Percentiles rank a stretch among this genome's conserved stretches.
phyloP scores from a whole-genome alignment of 2,888 invertebrate genomes.

The Perizoma flavofasciatum region DNA sequence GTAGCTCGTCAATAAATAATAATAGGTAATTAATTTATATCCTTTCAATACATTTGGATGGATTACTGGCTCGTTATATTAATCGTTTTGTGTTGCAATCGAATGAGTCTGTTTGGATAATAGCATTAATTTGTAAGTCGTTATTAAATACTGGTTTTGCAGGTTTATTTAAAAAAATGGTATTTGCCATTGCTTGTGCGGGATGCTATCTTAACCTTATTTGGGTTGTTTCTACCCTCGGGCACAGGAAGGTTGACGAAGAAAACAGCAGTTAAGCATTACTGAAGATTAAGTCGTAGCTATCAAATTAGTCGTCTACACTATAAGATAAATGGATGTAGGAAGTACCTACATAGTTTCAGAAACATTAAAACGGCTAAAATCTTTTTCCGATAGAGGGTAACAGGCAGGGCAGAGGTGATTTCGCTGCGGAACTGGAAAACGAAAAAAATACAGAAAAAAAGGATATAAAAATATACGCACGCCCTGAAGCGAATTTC shows the following conservation, averaged over 20 bases:
- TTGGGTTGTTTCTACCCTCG: too few relatives aligned
- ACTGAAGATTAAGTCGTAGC: too few relatives aligned
- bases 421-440: constrained; percentile 36
- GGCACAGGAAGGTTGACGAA: too few relatives aligned
- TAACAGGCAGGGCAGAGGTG: constrained; percentile 42
- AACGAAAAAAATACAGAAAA: constrained; percentile 6
- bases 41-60: constrained; percentile 14
- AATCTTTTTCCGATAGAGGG: constrained; percentile 35
- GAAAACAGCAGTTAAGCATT: too few relatives aligned
- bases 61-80: constrained; percentile 10
- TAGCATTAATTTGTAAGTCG: background rate
- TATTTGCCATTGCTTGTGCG: too few relatives aligned
- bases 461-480: constrained; percentile 6
- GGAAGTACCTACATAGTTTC: background rate
- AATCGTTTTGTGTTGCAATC: constrained; percentile 11
- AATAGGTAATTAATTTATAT: constrained; percentile 17
- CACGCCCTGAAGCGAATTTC: constrained; percentile 45
- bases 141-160: too few relatives aligned
- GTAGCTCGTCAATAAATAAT: constrained; percentile 17
- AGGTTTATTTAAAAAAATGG: too few relatives aligned
- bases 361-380: constrained; percentile 24
- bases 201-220: too few relatives aligned
- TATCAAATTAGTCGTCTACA: too few relatives aligned
- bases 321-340: too few relatives aligned
- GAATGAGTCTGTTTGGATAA: constrained; percentile 3